Conservation (phyloP, 2,113 vertebrate species). For the Muscicapa adusta region DNA sequence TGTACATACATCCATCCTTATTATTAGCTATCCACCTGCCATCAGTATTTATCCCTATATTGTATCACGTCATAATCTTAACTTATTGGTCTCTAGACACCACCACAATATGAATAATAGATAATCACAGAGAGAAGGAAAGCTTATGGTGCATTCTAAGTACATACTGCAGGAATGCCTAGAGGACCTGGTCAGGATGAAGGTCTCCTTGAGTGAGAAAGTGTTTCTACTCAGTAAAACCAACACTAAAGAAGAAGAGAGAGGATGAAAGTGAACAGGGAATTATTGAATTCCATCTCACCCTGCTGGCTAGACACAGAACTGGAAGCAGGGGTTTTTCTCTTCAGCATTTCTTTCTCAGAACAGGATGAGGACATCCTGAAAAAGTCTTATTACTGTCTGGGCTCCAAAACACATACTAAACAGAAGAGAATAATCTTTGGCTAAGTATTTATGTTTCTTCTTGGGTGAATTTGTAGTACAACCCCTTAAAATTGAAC, state of each 20-base stretch:
- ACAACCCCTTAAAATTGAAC: neutral
- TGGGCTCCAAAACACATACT: neutral
- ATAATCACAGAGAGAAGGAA: neutral
- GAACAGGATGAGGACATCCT: neutral
- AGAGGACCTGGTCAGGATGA: neutral
- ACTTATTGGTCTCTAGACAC: constrained; percentile 4
- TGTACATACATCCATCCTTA: neutral
- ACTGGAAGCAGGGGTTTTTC: neutral
- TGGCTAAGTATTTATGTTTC: fast-evolving
- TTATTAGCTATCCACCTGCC: neutral
- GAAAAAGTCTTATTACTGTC: neutral
- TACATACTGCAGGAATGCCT: neutral
- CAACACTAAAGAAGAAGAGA: neutral
- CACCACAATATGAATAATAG: constrained; percentile 25
- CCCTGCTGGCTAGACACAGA: neutral
- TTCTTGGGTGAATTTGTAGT: neutral
- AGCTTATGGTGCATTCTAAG: neutral
- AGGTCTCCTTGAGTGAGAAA: neutral
- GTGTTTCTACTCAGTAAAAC: neutral
- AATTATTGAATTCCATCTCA: neutral
- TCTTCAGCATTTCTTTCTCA: neutral
- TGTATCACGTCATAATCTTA: neutral
- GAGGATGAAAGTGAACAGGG: neutral
- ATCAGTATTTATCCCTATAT: neutral
- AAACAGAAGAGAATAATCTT: neutral